These are phyloP conservation scores for Corbicula japonica DNA, from an alignment of 2,888 invertebrate species.

Conservation along the genomic window DNA sequence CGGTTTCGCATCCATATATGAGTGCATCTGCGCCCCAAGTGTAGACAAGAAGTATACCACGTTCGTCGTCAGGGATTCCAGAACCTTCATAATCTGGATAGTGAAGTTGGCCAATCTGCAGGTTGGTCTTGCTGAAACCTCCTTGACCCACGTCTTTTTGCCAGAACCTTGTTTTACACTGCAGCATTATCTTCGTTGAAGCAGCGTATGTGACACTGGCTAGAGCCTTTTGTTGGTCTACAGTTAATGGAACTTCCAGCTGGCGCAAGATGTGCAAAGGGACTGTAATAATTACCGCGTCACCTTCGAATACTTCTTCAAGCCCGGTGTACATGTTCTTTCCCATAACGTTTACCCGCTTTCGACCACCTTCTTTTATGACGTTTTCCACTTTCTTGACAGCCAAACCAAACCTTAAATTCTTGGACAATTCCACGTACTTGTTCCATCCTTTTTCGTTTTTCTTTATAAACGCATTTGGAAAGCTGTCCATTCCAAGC, in stretches of 20 bases:
- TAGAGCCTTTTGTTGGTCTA: conserved; percentile 25
- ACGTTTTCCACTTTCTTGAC: background rate
- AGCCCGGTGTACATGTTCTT: too few relatives aligned
- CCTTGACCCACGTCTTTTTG: conserved; percentile 47
- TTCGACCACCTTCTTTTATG: too few relatives aligned
- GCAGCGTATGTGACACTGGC: conserved; percentile 38
- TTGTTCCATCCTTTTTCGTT: background rate
- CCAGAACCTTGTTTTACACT: conserved; percentile 57
- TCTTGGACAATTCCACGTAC: background rate
- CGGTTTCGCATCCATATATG: conserved; percentile 43
- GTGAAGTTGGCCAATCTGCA: too few relatives aligned
- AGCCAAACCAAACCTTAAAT: background rate
- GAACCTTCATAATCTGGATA: conserved; percentile 41
- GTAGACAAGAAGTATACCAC: conserved; percentile 57
- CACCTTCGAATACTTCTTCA: too few relatives aligned
- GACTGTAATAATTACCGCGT: conserved; percentile 59
- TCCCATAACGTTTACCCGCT: too few relatives aligned
- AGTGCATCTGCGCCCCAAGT: conserved; percentile 53
- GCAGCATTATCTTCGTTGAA: too few relatives aligned
- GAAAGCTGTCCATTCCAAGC: background rate
- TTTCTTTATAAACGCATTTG: background rate
- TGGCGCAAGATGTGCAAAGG: conserved; percentile 55
- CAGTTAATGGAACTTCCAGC: conserved; percentile 31
- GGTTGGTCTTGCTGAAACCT: too few relatives aligned
- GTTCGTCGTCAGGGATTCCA: conserved; percentile 11